Conservation (phyloP, 1,140 invertebrate genomes). For the Aphidius gifuensis region DNA sequence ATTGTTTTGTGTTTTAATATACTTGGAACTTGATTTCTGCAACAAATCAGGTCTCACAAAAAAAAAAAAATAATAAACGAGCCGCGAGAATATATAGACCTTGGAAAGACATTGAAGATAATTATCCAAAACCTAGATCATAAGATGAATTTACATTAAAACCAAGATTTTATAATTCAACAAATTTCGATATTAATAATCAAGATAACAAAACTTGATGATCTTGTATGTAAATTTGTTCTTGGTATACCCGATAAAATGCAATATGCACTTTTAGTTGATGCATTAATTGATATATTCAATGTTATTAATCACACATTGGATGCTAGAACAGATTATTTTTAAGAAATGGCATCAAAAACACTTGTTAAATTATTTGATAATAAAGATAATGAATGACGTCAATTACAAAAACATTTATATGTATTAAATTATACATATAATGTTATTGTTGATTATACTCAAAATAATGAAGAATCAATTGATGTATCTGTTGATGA, state of each 20-base stretch:
- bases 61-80: constrained; percentile 58
- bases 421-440: constrained; percentile 68
- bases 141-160: constrained; percentile 75
- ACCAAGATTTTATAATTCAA: constrained; percentile 84
- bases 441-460: constrained; percentile 64
- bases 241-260: constrained; percentile 85
- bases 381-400: constrained; percentile 52
- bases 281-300: constrained; percentile 79
- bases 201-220: constrained; percentile 85
- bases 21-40: constrained; percentile 81
- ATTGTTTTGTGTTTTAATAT: constrained; percentile 44
- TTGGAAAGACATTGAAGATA: constrained; percentile 78
- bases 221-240: constrained; percentile 90
- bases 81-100: constrained; percentile 68
- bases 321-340: constrained; percentile 70
- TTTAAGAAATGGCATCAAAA: constrained; percentile 60
- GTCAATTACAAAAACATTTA: constrained; percentile 63
- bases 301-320: constrained; percentile 68
- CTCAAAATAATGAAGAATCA: constrained; percentile 42
- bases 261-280: constrained; percentile 82
- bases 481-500: constrained; percentile 61
- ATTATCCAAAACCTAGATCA: constrained; percentile 70
- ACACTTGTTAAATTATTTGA: constrained; percentile 63
- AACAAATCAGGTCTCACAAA: constrained; percentile 58
- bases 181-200: constrained; percentile 73